Base-by-base conservation (phyloP, 1,140 invertebrate genomes). In the Seison nebaliae region DNA sequence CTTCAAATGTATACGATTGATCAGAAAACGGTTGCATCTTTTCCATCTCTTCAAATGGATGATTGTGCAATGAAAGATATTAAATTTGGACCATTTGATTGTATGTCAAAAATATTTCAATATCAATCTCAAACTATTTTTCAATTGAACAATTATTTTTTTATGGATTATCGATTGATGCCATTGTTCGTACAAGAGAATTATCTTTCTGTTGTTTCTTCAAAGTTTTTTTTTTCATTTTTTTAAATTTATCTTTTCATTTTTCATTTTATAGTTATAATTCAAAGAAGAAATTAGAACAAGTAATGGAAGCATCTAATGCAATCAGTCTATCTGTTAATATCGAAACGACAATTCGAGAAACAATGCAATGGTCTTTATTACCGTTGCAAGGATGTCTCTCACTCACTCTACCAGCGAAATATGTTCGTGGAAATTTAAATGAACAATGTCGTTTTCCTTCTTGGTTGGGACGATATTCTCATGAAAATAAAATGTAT, bases 141-240 rank as follows among this genome's bases (percentile, higher is more conserved):
- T 12, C 2, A 34, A 42, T 28, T 30, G 28, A 36, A 36, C 29
- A 17, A 77, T 50, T 57, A 96, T 26, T 98, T 94, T 59, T 98
- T 96, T 59, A 71, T 80, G 45, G 91, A 98, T 62, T 98, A 98
- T 58, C 81, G 70, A 49, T 67, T 96, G 40, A 72, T 71, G 4
- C 77, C 84, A 6, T 62, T 98, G 14, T 96, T 98, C 62, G 78
- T 96, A 0, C 81, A 94, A 52, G 86, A 98, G 54, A 96, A 96
- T 62, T 98, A 96, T 63, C 60, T 78, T 1, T 65, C 64, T 34
- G 73, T 74, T 0, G 49, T 55, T 11, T 75, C 76, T 0, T 57
- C 67, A n/a, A 34, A 40, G n/a, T n/a, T n/a, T n/a, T n/a, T n/a
- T n/a, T n/a, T n/a, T n/a, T n/a, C n/a, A n/a, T n/a, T n/a, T n/a